These are phyloP conservation scores for Dryobotodes eremita DNA, from an alignment of 2,888 invertebrate species.

Conservation along the genomic window DNA sequence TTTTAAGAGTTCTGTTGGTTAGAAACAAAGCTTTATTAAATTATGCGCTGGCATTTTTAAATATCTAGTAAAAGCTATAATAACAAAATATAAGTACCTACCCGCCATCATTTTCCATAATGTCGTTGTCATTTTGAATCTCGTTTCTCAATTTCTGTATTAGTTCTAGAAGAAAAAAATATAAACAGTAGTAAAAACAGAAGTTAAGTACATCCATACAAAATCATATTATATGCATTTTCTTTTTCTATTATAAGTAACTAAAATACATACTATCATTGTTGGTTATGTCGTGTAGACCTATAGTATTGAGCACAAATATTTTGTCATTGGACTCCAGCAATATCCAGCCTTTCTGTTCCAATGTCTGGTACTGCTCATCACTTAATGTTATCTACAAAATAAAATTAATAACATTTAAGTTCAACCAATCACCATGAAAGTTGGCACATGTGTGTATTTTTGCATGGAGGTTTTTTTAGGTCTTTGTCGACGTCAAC, in stretches of 20 bases:
- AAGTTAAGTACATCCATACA: neutral
- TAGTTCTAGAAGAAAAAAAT: slow-evolving; percentile 73
- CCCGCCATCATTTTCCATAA: slow-evolving; percentile 55
- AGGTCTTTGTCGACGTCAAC: neutral
- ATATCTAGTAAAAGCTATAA: neutral
- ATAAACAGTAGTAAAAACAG: neutral
- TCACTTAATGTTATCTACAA: slow-evolving; percentile 83
- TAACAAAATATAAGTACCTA: slow-evolving; percentile 60
- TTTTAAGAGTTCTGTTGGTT: slow-evolving; percentile 52
- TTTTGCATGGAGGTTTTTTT: neutral
- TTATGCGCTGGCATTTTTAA: neutral
- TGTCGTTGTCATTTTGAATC: slow-evolving; percentile 60
- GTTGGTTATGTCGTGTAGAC: slow-evolving; percentile 84
- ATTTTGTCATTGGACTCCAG: slow-evolving; percentile 83
- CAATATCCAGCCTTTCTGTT: slow-evolving; percentile 87
- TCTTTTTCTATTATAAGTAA: neutral
- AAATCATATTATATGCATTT: neutral
- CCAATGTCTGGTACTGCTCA: slow-evolving; percentile 83
- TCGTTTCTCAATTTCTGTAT: slow-evolving; percentile 80
- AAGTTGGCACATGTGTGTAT: neutral
- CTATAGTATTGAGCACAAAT: slow-evolving; percentile 82
- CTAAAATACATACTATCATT: slow-evolving; percentile 76
- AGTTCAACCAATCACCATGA: neutral
- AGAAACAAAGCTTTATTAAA: neutral
- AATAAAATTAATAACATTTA: slow-evolving; percentile 7